Evolutionary conservation across 1,140 invertebrate species (phyloP).

Genomic region (Drosophila ambigua): DNA sequence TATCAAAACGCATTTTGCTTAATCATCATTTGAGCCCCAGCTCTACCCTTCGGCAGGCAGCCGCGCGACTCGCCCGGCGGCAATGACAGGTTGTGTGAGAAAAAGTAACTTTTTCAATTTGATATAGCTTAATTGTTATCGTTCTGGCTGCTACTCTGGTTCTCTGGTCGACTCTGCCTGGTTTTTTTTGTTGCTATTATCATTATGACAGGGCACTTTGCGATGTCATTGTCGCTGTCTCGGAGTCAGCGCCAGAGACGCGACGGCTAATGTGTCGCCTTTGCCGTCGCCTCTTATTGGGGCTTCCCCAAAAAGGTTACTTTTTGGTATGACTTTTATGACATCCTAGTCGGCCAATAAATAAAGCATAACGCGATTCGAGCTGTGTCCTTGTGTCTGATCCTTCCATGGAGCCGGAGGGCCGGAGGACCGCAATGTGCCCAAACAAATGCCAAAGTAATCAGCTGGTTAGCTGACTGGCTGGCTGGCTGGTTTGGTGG

Average conservation of each 20-base stretch:
- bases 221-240: conserved; percentile 74
- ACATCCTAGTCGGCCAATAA: conserved; percentile 70
- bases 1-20: conserved; percentile 47
- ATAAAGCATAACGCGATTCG: conserved; percentile 52
- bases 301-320: conserved; percentile 66
- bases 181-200: conserved; percentile 48
- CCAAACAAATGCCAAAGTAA: conserved; percentile 78
- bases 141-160: conserved; percentile 38
- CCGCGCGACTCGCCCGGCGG: background rate
- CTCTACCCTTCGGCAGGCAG: background rate
- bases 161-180: background rate
- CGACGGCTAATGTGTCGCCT: conserved; percentile 53
- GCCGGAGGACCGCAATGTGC: conserved; percentile 29
- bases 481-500: background rate
- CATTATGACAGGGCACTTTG: conserved; percentile 72
- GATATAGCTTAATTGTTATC: conserved; percentile 78
- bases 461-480: conserved; percentile 63
- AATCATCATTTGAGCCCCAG: conserved; percentile 50
- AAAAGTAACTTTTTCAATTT: conserved; percentile 77
- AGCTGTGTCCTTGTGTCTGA: background rate
- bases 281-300: conserved; percentile 30
- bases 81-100: conserved; percentile 48
- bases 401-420: no score
- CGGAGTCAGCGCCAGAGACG: conserved; percentile 50
- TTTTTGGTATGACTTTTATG: conserved; percentile 73